phyloP scores from a whole-genome alignment of 1,140 invertebrate genomes.

The Bombus pascuorum region DNA sequence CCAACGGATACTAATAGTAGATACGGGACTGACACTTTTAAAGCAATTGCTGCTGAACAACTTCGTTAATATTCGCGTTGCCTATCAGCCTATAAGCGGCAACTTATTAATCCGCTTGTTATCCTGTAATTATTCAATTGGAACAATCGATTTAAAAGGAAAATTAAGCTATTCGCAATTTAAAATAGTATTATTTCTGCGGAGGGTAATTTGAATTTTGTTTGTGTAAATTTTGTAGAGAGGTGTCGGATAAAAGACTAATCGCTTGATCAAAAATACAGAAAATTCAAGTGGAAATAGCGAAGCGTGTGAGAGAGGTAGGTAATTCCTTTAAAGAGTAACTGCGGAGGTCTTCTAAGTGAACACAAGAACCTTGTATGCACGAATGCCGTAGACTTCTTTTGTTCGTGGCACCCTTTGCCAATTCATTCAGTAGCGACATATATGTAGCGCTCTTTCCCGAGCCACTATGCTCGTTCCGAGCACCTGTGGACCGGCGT shows the following conservation, averaged over 20 bases:
- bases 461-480: conserved; percentile 37
- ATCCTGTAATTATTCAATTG: neutral
- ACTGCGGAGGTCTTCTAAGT: conserved; percentile 4
- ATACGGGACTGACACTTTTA: neutral
- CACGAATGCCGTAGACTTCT: conserved; percentile 21
- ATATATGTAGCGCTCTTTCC: conserved; percentile 46
- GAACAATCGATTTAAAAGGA: neutral
- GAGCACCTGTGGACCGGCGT: conserved; percentile 70
- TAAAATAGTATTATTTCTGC: neutral
- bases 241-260: neutral
- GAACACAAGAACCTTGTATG: conserved; percentile 27
- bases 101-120: neutral
- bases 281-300: neutral
- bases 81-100: too few relatives aligned
- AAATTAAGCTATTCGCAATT: neutral
- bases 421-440: conserved; percentile 35
- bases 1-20: too few relatives aligned
- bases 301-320: neutral
- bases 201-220: neutral
- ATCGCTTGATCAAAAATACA: neutral
- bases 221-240: neutral
- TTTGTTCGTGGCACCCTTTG: conserved; percentile 39
- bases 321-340: conserved; percentile 20
- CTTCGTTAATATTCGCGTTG: too few relatives aligned
- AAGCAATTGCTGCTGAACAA: neutral